Conservation (phyloP, 2,113 vertebrate species). For the Sus scrofa region T2T-Sscrofa CM000822.6:71342001-71342500, state of each 20-base stretch:
- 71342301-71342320: conserved; percentile 41
- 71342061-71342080: not conserved
- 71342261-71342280: not conserved
- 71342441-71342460: not conserved
- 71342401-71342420: not conserved
- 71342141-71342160: not conserved
- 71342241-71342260: not conserved
- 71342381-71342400: not conserved
- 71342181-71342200: not conserved
- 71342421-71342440: not conserved
- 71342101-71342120: not conserved
- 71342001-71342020: not conserved
- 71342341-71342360: conserved; percentile 4
- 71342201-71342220: conserved; percentile 32
- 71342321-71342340: conserved; percentile 13
- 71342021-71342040: not conserved
- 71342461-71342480: not conserved
- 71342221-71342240: not conserved
- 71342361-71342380: not conserved
- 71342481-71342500: conserved; percentile 12
- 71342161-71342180: conserved; percentile 19
- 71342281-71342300: not conserved
- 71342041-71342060: not conserved
- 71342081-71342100: not conserved
- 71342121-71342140: not conserved